These are phyloP conservation scores for Nesometra sesokonis DNA, from an alignment of 35 echinoderm and acorn worm genomes.

Conservation along the genomic window DNA sequence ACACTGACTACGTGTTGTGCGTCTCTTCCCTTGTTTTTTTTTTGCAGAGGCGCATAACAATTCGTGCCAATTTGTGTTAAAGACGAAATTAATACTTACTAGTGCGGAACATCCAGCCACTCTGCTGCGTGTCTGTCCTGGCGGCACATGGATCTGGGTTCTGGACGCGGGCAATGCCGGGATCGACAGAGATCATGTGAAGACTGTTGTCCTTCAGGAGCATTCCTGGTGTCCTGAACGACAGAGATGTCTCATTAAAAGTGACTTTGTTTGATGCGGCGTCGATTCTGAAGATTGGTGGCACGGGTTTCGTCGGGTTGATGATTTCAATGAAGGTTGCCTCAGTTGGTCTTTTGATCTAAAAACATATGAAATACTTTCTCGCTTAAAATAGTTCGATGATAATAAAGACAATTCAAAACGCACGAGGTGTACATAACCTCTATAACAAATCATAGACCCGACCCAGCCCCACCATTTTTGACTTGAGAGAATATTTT, in stretches of 20 bases:
- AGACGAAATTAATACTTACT: not conserved
- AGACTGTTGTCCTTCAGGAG: not conserved
- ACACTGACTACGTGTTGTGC: no score
- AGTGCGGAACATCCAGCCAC: not conserved
- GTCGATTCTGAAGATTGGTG: not conserved
- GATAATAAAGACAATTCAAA: no score
- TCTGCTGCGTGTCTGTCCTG: not conserved
- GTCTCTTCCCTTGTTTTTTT: no score
- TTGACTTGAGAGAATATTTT: no score
- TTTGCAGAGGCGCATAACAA: no score
- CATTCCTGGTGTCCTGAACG: not conserved
- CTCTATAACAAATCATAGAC: no score
- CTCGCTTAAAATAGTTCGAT: no score
- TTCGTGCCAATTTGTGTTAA: no score
- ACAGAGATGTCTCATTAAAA: not conserved
- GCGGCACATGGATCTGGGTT: not conserved
- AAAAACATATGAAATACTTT: not conserved
- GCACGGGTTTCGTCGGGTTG: not conserved
- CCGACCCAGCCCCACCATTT: no score
- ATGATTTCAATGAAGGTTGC: not conserved
- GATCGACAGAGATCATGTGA: not conserved
- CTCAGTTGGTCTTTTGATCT: not conserved
- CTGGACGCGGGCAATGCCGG: not conserved
- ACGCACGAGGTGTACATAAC: no score
- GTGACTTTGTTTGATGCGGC: not conserved